Evolutionary conservation across 2,113 vertebrate species (phyloP).

Genomic region (Camelus bactrianus): DNA sequence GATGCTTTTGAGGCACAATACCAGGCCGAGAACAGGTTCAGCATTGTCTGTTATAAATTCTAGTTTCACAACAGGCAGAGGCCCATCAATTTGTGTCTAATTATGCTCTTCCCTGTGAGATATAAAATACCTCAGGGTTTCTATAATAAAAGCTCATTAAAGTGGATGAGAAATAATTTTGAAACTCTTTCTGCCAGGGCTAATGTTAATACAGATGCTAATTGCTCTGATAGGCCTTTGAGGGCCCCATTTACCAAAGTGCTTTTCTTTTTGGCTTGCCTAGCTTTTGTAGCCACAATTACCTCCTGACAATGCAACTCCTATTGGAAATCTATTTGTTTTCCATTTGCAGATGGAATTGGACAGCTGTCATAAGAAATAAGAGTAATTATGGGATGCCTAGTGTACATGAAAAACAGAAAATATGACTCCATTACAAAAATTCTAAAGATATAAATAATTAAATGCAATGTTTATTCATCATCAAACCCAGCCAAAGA

Average conservation of each 20-base stretch:
- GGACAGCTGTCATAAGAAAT: not conserved
- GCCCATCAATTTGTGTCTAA: conserved; percentile 88
- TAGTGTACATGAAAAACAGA: not conserved
- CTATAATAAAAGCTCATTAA: conserved; percentile 87
- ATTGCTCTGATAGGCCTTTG: conserved; percentile 85
- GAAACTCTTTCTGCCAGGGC: conserved; percentile 83
- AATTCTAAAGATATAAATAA: not conserved
- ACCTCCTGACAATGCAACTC: not conserved
- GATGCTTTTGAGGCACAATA: conserved; percentile 79
- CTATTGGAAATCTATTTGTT: not conserved
- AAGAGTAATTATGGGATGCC: not conserved
- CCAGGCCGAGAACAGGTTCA: conserved; percentile 80
- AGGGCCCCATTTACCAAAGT: conserved; percentile 48
- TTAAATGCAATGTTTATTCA: not conserved
- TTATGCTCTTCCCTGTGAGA: conserved; percentile 87
- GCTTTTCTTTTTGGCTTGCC: not conserved
- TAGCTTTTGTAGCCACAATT: not conserved
- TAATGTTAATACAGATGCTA: conserved; percentile 87
- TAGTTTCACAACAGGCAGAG: conserved; percentile 82
- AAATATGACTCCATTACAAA: not conserved
- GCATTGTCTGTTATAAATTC: conserved; percentile 84
- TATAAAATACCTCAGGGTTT: conserved; percentile 87
- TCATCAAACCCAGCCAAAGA: conserved; percentile 10
- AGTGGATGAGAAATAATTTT: conserved; percentile 86
- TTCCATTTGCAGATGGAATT: not conserved